phyloP scores from a whole-genome alignment of 2,888 invertebrate genomes.

The Limnephilus rhombicus region DNA sequence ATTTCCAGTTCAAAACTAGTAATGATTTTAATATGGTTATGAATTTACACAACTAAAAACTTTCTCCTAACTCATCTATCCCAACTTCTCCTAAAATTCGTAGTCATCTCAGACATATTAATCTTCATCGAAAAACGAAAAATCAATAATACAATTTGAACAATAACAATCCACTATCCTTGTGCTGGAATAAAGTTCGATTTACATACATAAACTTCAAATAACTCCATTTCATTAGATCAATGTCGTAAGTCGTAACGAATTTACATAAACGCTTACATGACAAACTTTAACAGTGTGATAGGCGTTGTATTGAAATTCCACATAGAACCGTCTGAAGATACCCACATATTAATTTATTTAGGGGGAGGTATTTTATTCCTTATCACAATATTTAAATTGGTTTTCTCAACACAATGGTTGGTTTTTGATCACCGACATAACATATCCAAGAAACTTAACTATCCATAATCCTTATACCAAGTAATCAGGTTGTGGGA shows the following conservation, averaged over 20 bases:
- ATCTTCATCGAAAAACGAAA: not conserved
- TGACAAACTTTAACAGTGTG: conserved; percentile 38
- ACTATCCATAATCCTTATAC: not conserved
- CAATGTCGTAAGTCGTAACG: conserved; percentile 4
- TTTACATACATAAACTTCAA: conserved; percentile 39
- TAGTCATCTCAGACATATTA: not conserved
- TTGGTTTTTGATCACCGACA: not conserved
- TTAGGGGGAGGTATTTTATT: not conserved
- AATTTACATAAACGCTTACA: conserved; percentile 39
- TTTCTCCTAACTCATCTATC: not conserved
- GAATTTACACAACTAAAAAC: not conserved
- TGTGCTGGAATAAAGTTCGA: not conserved
- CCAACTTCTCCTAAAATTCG: not conserved
- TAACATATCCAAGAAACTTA: not conserved
- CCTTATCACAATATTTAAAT: conserved; percentile 22
- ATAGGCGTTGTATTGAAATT: conserved; percentile 52
- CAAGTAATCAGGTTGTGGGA: not conserved
- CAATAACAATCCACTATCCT: conserved; percentile 17
- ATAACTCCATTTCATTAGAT: conserved; percentile 38
- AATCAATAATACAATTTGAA: conserved; percentile 20
- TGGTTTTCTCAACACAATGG: not conserved
- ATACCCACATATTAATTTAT: not conserved
- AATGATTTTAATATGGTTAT: not conserved
- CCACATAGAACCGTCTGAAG: not conserved
- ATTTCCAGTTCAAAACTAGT: not conserved